A percentile compares a stretch with the other conserved stretches of the same genome.
phyloP scores from a whole-genome alignment of 2,888 invertebrate genomes.

The Aplocera efformata region DNA sequence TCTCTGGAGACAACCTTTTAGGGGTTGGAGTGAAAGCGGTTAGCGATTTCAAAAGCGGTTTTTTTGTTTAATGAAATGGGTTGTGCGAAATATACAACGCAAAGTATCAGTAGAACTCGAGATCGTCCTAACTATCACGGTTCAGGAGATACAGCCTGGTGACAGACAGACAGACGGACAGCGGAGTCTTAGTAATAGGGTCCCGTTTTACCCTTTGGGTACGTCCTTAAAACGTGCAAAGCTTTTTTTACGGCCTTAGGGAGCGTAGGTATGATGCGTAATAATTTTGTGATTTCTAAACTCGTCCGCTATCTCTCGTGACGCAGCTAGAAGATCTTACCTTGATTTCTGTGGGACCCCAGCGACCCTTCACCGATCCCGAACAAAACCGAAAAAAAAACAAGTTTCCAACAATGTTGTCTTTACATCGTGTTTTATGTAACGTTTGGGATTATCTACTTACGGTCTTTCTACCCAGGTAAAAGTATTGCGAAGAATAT shows the following conservation, averaged over 20 bases:
- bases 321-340: slow-evolving; percentile 33
- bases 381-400: slow-evolving; percentile 42
- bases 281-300: background rate
- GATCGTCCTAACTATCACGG: too few species aligned
- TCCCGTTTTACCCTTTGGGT: too few species aligned
- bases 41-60: slow-evolving; percentile 12
- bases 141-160: too few species aligned
- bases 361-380: slow-evolving; percentile 40
- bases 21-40: slow-evolving; percentile 29
- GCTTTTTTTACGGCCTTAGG: too few species aligned
- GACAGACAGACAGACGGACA: too few species aligned
- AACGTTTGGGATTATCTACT: slow-evolving; percentile 42
- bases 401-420: slow-evolving; percentile 40
- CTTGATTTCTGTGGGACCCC: slow-evolving; percentile 45
- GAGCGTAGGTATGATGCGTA: too few species aligned
- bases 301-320: slow-evolving; percentile 15
- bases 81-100: too few species aligned
- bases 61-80: background rate
- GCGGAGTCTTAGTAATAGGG: too few species aligned
- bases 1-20: slow-evolving; percentile 42
- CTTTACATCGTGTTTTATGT: slow-evolving; percentile 46
- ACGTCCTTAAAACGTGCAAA: too few species aligned
- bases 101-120: too few species aligned
- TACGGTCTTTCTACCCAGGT: slow-evolving; percentile 23
- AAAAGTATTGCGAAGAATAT: slow-evolving; percentile 15